Percentiles rank a stretch among this genome's conserved stretches.
These are phyloP conservation scores for Cyclopterus lumpus DNA, from an alignment of 2,797 vertebrate species.

Conservation along the genomic window DNA sequence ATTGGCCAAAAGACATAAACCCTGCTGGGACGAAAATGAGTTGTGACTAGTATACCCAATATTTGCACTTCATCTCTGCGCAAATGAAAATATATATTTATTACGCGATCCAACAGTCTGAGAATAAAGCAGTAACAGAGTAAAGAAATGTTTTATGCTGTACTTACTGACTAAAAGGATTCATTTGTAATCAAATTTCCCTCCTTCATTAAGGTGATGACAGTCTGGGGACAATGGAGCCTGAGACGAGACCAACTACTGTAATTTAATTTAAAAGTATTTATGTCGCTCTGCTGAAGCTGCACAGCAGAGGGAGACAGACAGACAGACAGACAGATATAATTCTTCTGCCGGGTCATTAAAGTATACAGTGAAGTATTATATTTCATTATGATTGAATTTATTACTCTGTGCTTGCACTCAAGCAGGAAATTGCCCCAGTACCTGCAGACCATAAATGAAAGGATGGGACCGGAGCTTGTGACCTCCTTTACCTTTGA, in stretches of 20 bases:
- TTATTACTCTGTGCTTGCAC: constrained; percentile 46
- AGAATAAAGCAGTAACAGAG: constrained; percentile 19
- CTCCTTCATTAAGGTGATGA: constrained; percentile 72
- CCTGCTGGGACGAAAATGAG: constrained; percentile 5
- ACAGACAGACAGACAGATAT: background rate
- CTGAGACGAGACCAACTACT: constrained; percentile 44
- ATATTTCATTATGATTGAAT: constrained; percentile 33
- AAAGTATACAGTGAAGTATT: constrained; percentile 38
- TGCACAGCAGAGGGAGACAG: constrained; percentile 2
- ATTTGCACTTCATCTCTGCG: constrained; percentile 34
- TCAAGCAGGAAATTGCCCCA: constrained; percentile 41
- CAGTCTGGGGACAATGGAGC: constrained; percentile 54
- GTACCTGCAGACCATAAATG: constrained; percentile 6
- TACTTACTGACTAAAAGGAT: constrained; percentile 58
- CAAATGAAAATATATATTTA: too few species aligned
- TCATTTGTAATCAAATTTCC: constrained; percentile 73
- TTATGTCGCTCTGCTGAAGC: constrained; percentile 43
- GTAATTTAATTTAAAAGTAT: constrained; percentile 66
- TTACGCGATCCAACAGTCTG: constrained; percentile 36
- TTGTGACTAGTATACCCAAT: constrained; percentile 5
- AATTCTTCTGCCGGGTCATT: constrained; percentile 31
- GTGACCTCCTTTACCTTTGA: constrained; percentile 2
- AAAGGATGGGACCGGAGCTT: constrained; percentile 3
- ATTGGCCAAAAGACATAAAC: constrained; percentile 1
- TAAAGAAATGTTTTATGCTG: constrained; percentile 49